Evolutionary conservation across 2,888 invertebrate species (phyloP), one percentile per base, ranked within the genome.

Genomic region (Lordiphosa fenestrarum): DNA sequence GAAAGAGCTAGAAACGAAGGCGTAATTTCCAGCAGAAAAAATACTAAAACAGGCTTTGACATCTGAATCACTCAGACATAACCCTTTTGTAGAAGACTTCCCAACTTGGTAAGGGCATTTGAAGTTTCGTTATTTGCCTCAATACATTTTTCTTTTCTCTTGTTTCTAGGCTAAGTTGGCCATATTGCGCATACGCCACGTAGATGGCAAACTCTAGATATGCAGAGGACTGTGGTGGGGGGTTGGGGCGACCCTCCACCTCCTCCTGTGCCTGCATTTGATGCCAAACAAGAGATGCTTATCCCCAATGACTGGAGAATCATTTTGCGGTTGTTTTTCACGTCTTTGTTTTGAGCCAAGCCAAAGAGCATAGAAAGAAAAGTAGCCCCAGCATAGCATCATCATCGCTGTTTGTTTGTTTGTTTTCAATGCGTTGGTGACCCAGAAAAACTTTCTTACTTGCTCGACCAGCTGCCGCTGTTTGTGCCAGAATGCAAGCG

Each of bases 181-280:
- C 69, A 81, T 55, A 81, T 76, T 76, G 76, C 76, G 76, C 82
- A 76, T 76, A 76, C 76, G 76, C 78, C 82, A 74, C 67, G 75
- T 77, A 56, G 63, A 63, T 63, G 64, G 64, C 64, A 63, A 49
- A 35, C 41, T 54, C 46, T n/a, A 56, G 63, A 63, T 63, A 62
- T 46, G 64, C 56, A 23, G 54, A 35, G 36, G 13, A 12, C n/a
- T 6, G 9, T 25, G 9, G 21, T n/a, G n/a, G n/a, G n/a, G n/a
- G n/a, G n/a, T n/a, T n/a, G n/a, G 37, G 21, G 4, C 1, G 19
- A 19, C 2, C 19, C 19, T 19, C 19, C 19, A 21, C 13, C 15
- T 13, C 25, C 3, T 2, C 9, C 15, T 50, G 33, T 7, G 33
- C 62, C 61, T 61, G 61, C 61, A 61, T 47, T 61, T 60, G 61